Base-by-base conservation (phyloP, 1,140 invertebrate genomes). In the Anadara kagoshimensis region DNA sequence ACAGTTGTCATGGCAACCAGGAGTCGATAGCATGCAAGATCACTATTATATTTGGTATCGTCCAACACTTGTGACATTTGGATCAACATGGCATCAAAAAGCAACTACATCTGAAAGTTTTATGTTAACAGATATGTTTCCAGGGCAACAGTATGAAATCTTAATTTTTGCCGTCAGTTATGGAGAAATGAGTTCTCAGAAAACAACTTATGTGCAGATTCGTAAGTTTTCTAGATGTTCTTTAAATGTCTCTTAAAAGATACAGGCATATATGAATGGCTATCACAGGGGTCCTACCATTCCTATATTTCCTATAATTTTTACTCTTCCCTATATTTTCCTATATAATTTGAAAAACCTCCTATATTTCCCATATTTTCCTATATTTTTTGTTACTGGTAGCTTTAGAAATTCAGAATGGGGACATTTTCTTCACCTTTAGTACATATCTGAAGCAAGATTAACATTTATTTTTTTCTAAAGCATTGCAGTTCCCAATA, bases 61-160 rank as follows among this genome's bases (percentile, higher is more conserved):
- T 12, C 69, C 76, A 0, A 57, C 70, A 36, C 45, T 83, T 16
- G 58, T 54, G 14, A 47, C 68, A n/a, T 53, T 44, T 0, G 26
- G 43, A 18, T 29, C 65, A 24, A 24, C 14, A 4, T 79, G 73
- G 69, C 56, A 73, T 53, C 63, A 78, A 49, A 66, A 58, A 11
- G 59, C 62, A 5, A 64, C 71, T 8, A 56, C 20, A 5, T n/a
- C 64, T 3, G 29, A 20, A 5, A 22, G 54, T 5, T 53, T 59
- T 1, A 20, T 41, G n/a, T 36, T 80, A 12, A 58, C 56, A 0
- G 73, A 64, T 10, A 65, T 77, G 45, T 80, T 79, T 54, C 78
- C 81, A 11, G 81, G 81, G 11, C 74, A 80, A 53, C 58, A 47
- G 64, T 83, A 83, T 56, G 65, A 83, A 44, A 47, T 83, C 29